These are phyloP conservation scores for Halyomorpha halys DNA, from an alignment of 1,140 invertebrate genomes.

Conservation along the genomic window DNA sequence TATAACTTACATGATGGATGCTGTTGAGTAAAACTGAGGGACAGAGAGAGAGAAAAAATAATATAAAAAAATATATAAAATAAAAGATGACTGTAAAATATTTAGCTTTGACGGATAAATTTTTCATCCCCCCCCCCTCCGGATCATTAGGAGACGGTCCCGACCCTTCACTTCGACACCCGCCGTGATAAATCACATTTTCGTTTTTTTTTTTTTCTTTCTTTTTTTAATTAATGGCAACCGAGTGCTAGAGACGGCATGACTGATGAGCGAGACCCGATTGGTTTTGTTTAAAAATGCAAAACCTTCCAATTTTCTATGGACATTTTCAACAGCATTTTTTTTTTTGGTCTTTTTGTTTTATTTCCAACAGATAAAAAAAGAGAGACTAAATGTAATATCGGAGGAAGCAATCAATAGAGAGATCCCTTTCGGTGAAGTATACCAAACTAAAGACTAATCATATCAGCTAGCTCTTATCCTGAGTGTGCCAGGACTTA, in stretches of 20 bases:
- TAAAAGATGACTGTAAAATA: constrained; percentile 5
- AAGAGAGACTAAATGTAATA: too few relatives aligned
- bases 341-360: too few relatives aligned
- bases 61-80: constrained; percentile 5
- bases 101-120: constrained; percentile 7
- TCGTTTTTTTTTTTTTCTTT: too few relatives aligned
- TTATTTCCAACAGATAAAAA: too few relatives aligned
- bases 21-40: constrained; percentile 4
- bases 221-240: constrained; percentile 8
- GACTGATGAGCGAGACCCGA: constrained; percentile 2
- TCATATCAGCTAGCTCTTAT: too few relatives aligned
- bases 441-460: too few relatives aligned
- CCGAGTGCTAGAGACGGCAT: constrained; percentile 12
- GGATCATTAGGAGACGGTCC: constrained; percentile 3
- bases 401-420: too few relatives aligned
- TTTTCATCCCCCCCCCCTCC: neutral
- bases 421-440: too few relatives aligned
- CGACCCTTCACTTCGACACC: neutral
- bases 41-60: constrained; percentile 16
- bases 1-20: constrained; percentile 3
- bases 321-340: too few relatives aligned
- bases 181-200: neutral
- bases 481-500: too few relatives aligned
- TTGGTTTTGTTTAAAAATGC: constrained; percentile 17
- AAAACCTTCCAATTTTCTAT: neutral